phyloP scores from a whole-genome alignment of 1,140 invertebrate species.

The Megathymus violae region DNA sequence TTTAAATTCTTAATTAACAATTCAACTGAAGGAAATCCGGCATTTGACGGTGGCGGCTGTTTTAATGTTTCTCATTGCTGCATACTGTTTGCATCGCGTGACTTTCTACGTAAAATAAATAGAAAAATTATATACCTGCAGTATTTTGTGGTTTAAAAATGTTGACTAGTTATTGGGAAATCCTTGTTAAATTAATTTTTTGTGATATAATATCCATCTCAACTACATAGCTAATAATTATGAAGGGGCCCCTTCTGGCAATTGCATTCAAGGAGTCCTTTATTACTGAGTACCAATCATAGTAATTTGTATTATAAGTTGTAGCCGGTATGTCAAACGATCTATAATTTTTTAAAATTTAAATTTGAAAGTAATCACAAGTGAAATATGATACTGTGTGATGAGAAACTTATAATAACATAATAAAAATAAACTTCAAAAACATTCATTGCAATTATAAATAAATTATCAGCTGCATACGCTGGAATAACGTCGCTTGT shows the following conservation, averaged over 20 bases:
- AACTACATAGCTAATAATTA: background rate
- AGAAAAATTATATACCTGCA: background rate
- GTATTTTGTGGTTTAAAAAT: background rate
- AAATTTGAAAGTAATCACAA: no score
- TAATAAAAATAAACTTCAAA: no score
- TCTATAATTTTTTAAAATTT: no score
- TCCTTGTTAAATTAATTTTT: no score
- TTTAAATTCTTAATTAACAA: background rate
- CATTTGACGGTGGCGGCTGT: background rate
- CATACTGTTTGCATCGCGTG: constrained; percentile 2
- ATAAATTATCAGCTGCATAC: no score
- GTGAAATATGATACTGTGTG: no score
- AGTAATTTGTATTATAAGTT: constrained; percentile 3
- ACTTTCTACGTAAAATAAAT: background rate
- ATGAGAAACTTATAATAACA: no score
- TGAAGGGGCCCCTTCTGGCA: background rate
- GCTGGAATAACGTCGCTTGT: no score
- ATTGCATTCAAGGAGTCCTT: constrained; percentile 9
- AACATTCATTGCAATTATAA: no score
- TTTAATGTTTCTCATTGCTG: constrained; percentile 2
- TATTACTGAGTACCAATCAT: background rate
- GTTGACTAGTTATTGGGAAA: background rate
- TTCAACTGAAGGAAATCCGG: background rate
- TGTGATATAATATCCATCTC: no score
- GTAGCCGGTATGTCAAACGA: background rate